These are phyloP conservation scores for Reinhardtius hippoglossoides DNA, from an alignment of 2,113 vertebrate genomes.

Conservation along the genomic window DNA sequence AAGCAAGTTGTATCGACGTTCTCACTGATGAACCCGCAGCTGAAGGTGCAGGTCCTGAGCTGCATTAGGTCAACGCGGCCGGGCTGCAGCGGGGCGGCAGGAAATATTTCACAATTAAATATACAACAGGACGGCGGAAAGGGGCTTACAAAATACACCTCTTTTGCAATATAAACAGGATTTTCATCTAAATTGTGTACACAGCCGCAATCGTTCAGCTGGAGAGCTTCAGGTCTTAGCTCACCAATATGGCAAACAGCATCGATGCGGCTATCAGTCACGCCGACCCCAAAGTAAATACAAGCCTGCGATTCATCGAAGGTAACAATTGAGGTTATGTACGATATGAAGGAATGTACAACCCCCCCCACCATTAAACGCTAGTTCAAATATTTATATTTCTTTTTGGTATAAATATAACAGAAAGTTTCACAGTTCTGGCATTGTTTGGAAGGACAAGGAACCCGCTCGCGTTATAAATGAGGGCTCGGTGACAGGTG, in stretches of 20 bases:
- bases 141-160: conserved; percentile 80
- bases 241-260: conserved; percentile 76
- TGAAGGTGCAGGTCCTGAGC: conserved; percentile 56
- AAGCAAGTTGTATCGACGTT: neutral
- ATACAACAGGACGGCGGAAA: conserved; percentile 54
- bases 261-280: conserved; percentile 71
- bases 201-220: conserved; percentile 75
- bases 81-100: conserved; percentile 28
- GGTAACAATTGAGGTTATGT: conserved; percentile 83
- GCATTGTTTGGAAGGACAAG: conserved; percentile 76
- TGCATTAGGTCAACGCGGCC: conserved; percentile 35
- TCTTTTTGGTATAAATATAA: conserved; percentile 81
- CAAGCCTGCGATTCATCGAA: conserved; percentile 68
- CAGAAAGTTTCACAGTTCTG: conserved; percentile 77
- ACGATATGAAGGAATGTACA: conserved; percentile 75
- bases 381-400: conserved; percentile 84
- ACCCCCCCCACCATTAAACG: conserved; percentile 65
- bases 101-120: conserved; percentile 79
- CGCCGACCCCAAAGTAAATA: conserved; percentile 78
- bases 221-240: conserved; percentile 75
- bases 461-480: conserved; percentile 68
- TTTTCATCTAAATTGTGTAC: conserved; percentile 80
- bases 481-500: conserved; percentile 74
- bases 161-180: conserved; percentile 83
- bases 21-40: neutral